Base-by-base conservation (phyloP, 2,113 vertebrate genomes). In the Nerophis ophidion region DNA sequence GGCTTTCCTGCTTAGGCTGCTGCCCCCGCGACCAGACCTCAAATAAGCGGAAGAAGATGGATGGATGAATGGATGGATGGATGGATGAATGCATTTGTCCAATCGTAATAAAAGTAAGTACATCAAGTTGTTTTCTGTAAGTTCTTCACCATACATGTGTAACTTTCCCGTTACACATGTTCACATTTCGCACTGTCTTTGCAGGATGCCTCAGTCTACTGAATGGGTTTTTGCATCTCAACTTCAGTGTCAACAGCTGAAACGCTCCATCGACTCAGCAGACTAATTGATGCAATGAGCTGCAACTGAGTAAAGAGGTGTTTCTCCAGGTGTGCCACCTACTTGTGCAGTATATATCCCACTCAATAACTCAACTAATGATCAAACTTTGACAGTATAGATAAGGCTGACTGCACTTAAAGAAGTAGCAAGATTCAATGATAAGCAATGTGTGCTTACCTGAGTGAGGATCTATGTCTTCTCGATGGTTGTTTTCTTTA, bases 361-460 rank as follows among this genome's bases (percentile, higher is more conserved):
- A 50, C 14, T 54, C 34, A n/a, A 34, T 54, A 36, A 10, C n/a
- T 36, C 33, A 54, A 8, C 34, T 16, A 5, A 14, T 54, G 10
- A 53, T 36, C n/a, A 15, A 38, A 54, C 34, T 4, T 36, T 3
- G 14, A 54, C 14, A 36, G 7, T n/a, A 34, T 8, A 38, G 34
- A 19, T n/a, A 14, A 36, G 14, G 33, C 15, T 54, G 33, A 54
- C 9, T 26, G n/a, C 9, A 57, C 40, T 17, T 8, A 10, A 44
- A 55, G 35, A 47, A 55, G 45, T 47, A 48, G 33, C 9, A 56
- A 8, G 45, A 26, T 26, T 26, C 17, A 49, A 55, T 17, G 14
- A 57, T 26, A 35, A 48, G 19, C 34, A 34, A 40, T 64, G 16
- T 48, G 65, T 40, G 16, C 74, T 71, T 72, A 82, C 74, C 77